These are phyloP conservation scores for Lypha dubia DNA, from an alignment of 2,888 invertebrate species.

Conservation along the genomic window DNA sequence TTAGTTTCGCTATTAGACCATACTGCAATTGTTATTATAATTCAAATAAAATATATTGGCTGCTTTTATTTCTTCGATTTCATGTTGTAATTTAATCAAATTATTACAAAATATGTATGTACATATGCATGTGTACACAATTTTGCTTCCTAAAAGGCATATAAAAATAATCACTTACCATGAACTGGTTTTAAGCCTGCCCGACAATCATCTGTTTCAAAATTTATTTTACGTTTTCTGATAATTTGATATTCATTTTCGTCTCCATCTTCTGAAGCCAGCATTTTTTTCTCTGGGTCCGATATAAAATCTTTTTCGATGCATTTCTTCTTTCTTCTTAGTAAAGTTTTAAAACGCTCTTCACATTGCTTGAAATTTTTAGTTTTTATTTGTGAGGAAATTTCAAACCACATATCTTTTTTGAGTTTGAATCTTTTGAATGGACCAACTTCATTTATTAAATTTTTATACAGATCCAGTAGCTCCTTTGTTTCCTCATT, in stretches of 20 bases:
- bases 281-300: not conserved
- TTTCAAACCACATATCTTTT: constrained; percentile 45
- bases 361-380: constrained; percentile 45
- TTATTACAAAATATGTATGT: not conserved
- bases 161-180: not conserved
- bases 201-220: not conserved
- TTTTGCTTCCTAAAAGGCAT: not conserved
- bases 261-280: not conserved
- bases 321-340: constrained; percentile 28
- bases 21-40: constrained; percentile 25
- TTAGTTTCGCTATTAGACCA: constrained; percentile 42
- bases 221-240: not conserved
- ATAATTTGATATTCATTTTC: constrained; percentile 5
- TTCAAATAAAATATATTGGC: not conserved
- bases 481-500: constrained; percentile 28
- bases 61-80: not conserved
- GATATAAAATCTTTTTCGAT: not conserved
- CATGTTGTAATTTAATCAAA: not conserved
- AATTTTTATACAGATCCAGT: constrained; percentile 31
- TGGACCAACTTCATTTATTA: constrained; percentile 30
- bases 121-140: not conserved
- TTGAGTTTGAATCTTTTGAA: constrained; percentile 21
- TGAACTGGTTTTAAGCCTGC: not conserved
- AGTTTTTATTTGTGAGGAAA: constrained; percentile 14
- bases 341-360: constrained; percentile 44